These are phyloP conservation scores for Mohoua ochrocephala DNA, from an alignment of 2,113 vertebrate species.

Conservation along the genomic window DNA sequence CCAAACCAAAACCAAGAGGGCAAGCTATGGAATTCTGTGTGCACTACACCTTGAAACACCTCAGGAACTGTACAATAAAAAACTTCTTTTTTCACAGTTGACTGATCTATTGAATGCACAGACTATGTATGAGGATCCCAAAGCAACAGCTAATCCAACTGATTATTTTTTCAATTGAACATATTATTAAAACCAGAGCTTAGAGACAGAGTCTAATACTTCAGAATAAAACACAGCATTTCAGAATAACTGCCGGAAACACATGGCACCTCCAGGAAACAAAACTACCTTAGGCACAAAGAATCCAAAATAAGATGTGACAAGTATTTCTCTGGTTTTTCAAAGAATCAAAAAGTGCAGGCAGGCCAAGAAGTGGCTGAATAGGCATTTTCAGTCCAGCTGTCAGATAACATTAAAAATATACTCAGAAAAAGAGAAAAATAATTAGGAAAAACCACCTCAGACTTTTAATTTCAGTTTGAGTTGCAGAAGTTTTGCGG, in stretches of 20 bases:
- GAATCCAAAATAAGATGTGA: background rate
- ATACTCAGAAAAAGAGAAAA: too few species aligned
- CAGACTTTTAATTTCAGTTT: background rate
- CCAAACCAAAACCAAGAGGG: background rate
- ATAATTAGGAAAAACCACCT: accelerated
- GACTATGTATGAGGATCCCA: background rate
- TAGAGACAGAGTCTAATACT: background rate
- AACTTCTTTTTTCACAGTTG: background rate
- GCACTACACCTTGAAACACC: background rate
- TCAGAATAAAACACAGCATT: background rate
- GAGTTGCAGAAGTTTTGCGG: background rate
- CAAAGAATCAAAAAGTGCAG: background rate
- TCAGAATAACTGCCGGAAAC: background rate
- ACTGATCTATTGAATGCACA: background rate
- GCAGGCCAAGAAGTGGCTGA: background rate
- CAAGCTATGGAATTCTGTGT: background rate
- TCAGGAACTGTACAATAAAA: background rate
- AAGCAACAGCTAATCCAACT: background rate
- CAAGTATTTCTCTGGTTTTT: background rate
- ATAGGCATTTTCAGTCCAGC: background rate
- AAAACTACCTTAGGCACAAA: background rate
- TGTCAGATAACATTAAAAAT: background rate
- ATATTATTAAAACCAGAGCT: background rate
- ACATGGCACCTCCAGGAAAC: background rate
- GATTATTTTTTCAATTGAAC: background rate